Evolutionary conservation across 2,888 invertebrate species (phyloP).

Genomic region (Athripsodes cinereus): DNA sequence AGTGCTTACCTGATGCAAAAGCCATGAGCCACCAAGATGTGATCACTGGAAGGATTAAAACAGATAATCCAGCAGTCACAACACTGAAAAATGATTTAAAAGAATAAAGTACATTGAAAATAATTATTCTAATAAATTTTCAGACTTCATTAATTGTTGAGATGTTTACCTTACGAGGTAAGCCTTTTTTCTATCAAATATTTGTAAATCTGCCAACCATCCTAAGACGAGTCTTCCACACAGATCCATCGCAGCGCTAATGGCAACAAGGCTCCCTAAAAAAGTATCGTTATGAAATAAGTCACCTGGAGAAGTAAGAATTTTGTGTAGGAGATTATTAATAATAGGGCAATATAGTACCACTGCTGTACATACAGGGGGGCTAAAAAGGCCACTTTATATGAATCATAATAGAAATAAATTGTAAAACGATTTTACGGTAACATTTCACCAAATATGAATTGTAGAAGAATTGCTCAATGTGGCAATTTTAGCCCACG

Average conservation of each 20-base stretch:
- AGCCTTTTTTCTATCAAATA: conserved; percentile 65
- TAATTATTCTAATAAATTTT: neutral
- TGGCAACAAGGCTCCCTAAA: conserved; percentile 64
- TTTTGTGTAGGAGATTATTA: neutral
- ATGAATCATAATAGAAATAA: no score
- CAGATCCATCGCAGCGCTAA: conserved; percentile 67
- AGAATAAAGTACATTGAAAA: no score
- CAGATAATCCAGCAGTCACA: conserved; percentile 61
- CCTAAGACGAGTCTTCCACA: conserved; percentile 67
- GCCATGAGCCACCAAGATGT: conserved; percentile 60
- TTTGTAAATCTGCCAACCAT: conserved; percentile 64
- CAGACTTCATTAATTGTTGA: no score
- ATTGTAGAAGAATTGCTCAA: no score
- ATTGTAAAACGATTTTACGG: no score
- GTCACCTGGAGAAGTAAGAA: no score
- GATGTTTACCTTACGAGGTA: conserved; percentile 58
- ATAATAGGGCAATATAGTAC: neutral
- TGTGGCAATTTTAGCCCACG: no score
- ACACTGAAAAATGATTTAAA: conserved; percentile 50
- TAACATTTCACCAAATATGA: no score
- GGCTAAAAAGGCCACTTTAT: no score
- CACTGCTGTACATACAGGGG: no score
- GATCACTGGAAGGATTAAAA: conserved; percentile 59
- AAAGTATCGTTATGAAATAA: neutral
- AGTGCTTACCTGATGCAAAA: conserved; percentile 58